These are phyloP conservation scores for Tympanuchus pallidicinctus DNA, from an alignment of 2,113 vertebrate species.

Conservation along the genomic window DNA sequence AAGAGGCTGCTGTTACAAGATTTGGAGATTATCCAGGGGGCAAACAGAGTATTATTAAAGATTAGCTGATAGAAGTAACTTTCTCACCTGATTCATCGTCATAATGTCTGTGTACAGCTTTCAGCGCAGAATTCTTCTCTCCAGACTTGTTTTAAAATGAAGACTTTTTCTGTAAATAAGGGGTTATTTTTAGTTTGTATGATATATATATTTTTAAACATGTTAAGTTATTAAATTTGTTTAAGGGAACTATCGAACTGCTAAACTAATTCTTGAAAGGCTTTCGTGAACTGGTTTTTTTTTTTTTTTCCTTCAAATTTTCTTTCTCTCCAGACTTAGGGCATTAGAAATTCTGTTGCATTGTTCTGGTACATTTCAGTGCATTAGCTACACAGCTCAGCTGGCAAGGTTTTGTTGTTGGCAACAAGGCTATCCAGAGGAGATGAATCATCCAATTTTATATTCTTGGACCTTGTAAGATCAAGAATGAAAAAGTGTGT, in stretches of 20 bases:
- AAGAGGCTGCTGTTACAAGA: neutral
- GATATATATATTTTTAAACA: neutral
- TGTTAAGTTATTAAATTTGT: neutral
- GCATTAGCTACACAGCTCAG: neutral
- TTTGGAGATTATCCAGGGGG: neutral
- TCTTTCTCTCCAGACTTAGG: neutral
- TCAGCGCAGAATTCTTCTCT: neutral
- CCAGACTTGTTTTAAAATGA: neutral
- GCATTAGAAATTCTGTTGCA: neutral
- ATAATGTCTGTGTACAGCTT: neutral
- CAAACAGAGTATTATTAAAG: neutral
- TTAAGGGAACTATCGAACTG: neutral
- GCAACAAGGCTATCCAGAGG: neutral
- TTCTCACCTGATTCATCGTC: neutral
- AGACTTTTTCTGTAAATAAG: neutral
- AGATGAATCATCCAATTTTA: conserved; percentile 5
- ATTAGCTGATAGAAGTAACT: neutral
- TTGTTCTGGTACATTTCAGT: neutral
- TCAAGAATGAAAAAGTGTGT: neutral
- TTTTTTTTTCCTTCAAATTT: too few relatives aligned
- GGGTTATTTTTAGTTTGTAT: neutral
- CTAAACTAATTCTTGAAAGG: neutral
- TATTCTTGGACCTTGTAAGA: neutral
- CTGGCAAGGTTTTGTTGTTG: neutral
- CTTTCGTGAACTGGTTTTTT: neutral